Conservation (phyloP, 2,888 invertebrate genomes). For the Eustalomyia histrio region DNA sequence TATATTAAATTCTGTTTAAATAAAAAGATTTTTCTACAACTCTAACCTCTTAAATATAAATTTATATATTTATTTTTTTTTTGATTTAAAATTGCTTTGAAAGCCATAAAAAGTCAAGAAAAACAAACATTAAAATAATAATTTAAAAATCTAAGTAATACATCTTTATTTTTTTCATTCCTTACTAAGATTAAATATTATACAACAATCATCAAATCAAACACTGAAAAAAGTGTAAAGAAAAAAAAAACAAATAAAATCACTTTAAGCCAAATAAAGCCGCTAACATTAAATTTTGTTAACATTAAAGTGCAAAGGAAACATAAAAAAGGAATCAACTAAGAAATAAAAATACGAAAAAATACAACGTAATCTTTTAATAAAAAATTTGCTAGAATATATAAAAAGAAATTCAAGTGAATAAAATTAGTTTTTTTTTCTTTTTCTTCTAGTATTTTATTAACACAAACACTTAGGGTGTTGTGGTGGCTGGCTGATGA, state of each 20-base stretch:
- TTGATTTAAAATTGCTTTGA: not conserved
- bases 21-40: too few relatives aligned
- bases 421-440: not conserved
- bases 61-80: not conserved
- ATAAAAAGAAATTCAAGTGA: not conserved
- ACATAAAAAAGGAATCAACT: conserved; percentile 7
- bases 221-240: not conserved
- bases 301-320: not conserved
- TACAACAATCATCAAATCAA: conserved; percentile 38
- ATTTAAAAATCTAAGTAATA: not conserved
- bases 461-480: conserved; percentile 34
- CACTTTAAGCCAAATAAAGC: conserved; percentile 51
- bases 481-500: conserved; percentile 11
- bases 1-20: too few relatives aligned
- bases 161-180: conserved; percentile 7
- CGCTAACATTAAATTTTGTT: conserved; percentile 21
- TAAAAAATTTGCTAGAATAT: conserved; percentile 1
- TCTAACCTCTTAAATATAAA: too few relatives aligned
- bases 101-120: not conserved
- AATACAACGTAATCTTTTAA: conserved; percentile 28
- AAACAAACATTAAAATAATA: conserved; percentile 5
- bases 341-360: too few relatives aligned
- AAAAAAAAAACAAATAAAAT: conserved; percentile 41
- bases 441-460: not conserved
- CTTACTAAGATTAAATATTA: conserved; percentile 7